Percentiles rank a stretch among this genome's conserved stretches.
Evolutionary conservation across 1,140 invertebrate species (phyloP).

Genomic region (Eubasilissa regina): DNA sequence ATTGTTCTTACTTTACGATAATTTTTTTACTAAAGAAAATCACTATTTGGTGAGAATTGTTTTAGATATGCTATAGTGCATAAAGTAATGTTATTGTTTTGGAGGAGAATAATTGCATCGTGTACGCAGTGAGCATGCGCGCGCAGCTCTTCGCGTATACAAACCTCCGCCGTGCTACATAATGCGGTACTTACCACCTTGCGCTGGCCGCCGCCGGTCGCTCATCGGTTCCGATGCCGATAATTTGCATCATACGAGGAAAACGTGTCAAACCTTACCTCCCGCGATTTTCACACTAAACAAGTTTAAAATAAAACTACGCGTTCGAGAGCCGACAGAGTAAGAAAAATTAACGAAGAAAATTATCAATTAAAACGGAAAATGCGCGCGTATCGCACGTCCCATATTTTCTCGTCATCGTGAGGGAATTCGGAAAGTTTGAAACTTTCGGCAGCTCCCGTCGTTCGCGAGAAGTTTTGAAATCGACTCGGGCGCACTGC

Average conservation of each 20-base stretch:
- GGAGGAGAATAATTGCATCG: slow-evolving; percentile 16
- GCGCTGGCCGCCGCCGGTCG: not conserved
- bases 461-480: slow-evolving; percentile 44
- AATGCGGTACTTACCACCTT: slow-evolving; percentile 28
- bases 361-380: no score
- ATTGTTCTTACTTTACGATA: no score
- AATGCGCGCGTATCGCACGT: no score
- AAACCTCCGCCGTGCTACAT: slow-evolving; percentile 33
- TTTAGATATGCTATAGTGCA: not conserved
- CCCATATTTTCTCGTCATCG: no score
- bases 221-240: slow-evolving; percentile 1
- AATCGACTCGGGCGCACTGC: slow-evolving; percentile 30
- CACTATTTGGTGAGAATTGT: no score
- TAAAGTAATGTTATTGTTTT: slow-evolving; percentile 29
- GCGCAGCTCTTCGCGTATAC: slow-evolving; percentile 2
- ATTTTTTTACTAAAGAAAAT: no score
- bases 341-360: no score
- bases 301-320: not conserved
- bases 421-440: no score
- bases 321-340: not conserved
- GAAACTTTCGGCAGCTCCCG: slow-evolving; percentile 2
- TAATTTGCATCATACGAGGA: no score
- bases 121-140: slow-evolving; percentile 22
- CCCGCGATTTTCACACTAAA: not conserved
- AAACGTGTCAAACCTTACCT: no score